Percentiles rank a stretch among this genome's conserved stretches.
These are phyloP conservation scores for Anolis carolinensis DNA, from an alignment of 2,113 vertebrate species.

Conservation along the genomic window DNA sequence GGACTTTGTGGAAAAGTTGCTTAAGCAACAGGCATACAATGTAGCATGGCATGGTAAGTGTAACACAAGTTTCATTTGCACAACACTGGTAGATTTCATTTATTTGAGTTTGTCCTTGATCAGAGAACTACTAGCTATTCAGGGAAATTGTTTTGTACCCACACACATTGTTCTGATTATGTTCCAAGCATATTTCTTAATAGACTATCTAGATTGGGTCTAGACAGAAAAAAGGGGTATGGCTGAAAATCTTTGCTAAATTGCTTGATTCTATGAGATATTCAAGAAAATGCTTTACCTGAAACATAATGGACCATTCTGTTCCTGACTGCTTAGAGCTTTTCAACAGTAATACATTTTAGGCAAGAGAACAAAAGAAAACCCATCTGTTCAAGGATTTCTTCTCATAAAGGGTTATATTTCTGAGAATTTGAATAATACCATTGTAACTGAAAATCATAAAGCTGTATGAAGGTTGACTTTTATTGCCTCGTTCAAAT, in stretches of 20 bases:
- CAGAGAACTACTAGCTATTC: not conserved
- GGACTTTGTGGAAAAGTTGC: not conserved
- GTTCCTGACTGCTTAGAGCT: not conserved
- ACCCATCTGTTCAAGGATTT: not conserved
- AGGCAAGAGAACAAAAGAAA: not conserved
- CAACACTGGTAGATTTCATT: not conserved
- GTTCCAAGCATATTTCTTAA: constrained; percentile 19
- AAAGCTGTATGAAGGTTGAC: not conserved
- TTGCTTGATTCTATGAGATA: not conserved
- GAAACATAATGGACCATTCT: not conserved
- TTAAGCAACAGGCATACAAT: not conserved
- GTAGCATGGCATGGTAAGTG: not conserved
- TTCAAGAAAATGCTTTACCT: not conserved
- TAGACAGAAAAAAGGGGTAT: not conserved
- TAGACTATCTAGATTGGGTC: not conserved
- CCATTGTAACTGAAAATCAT: not conserved
- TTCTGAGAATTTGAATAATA: not conserved
- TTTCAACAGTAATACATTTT: not conserved
- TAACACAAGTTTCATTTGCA: not conserved
- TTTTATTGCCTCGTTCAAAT: not conserved
- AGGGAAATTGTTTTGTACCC: not conserved
- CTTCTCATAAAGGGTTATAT: not conserved
- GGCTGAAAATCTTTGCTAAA: not conserved
- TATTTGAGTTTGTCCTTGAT: constrained; percentile 8
- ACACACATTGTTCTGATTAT: not conserved